Evolutionary conservation across 2,113 vertebrate species (phyloP).

Genomic region (Capreolus pygargus): DNA sequence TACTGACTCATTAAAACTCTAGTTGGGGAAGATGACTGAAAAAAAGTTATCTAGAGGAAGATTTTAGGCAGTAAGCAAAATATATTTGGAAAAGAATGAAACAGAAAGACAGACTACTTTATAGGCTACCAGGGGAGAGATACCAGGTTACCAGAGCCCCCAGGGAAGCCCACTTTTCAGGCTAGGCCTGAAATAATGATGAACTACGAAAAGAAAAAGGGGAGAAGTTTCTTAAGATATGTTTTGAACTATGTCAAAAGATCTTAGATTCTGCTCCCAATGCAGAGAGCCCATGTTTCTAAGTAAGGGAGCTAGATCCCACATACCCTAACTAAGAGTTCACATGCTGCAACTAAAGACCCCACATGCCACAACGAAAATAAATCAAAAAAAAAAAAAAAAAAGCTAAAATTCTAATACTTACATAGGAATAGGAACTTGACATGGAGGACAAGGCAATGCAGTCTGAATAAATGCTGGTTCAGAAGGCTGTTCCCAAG

Average conservation of each 20-base stretch:
- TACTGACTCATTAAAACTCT: not conserved
- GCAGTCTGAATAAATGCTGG: slow-evolving; percentile 90
- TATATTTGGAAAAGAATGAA: not conserved
- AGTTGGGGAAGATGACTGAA: not conserved
- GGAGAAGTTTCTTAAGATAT: not conserved
- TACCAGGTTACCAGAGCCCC: not conserved
- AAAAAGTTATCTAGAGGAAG: not conserved
- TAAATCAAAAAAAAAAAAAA: not conserved
- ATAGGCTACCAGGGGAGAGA: not conserved
- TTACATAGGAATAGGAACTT: slow-evolving; percentile 90
- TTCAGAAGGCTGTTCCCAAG: slow-evolving; percentile 91
- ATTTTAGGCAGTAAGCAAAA: not conserved
- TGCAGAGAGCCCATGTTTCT: not conserved
- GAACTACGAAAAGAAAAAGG: not conserved
- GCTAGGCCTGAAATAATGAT: not conserved
- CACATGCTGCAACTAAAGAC: not conserved
- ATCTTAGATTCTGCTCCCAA: not conserved
- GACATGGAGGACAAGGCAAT: slow-evolving; percentile 91
- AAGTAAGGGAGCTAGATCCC: not conserved
- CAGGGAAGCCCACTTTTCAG: not conserved
- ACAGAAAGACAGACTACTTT: not conserved
- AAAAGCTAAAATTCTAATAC: slow-evolving; percentile 68
- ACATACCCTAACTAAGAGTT: not conserved
- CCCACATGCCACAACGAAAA: not conserved
- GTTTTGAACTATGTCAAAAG: not conserved